Evolutionary conservation across 37 sponge, comb jelly and placozoan genomes (phyloP), one percentile per base, ranked within the genome.

Genomic region (Spongia lamella): DNA sequence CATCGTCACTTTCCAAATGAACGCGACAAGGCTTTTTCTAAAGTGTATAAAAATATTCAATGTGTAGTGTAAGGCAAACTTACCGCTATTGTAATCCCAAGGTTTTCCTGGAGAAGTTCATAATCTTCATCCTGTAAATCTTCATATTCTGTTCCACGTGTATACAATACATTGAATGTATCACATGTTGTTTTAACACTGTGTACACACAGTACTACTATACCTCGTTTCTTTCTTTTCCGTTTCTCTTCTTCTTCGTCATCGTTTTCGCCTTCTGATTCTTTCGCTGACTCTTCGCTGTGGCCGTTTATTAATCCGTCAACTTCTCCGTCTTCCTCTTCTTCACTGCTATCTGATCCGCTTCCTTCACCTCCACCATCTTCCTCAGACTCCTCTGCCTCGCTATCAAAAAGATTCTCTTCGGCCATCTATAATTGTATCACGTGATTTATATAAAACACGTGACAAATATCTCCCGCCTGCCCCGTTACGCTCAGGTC

Each of bases 1-100:
- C 93, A 49, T 92, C 93, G 58, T 76, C 78, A 49, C 71, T 79
- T 68, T 76, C 47, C 39, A 83, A 51, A 29, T 77, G 84, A 30
- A 83, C 86, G 55, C 85, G 80, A 43, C 81, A 79, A 60, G 72
- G 73, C 59, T 85, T 85, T 59, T 85, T 85, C 78, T 82, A 37
- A 26, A n/a, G n/a, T n/a, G n/a, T n/a, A n/a, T n/a, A n/a, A n/a
- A n/a, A n/a, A n/a, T n/a, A n/a, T n/a, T n/a, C n/a, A n/a, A n/a
- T n/a, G n/a, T n/a, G n/a, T n/a, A n/a, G n/a, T n/a, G n/a, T n/a
- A n/a, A n/a, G n/a, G n/a, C n/a, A n/a, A n/a, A n/a, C n/a, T n/a
- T n/a, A n/a, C n/a, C n/a, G n/a, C 68, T n/a, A 86, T 43, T 9
- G 73, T 47, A 4, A 86, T 56, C 11, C 87, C 87, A 21, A 72